Conservation (phyloP, 2,797 vertebrate genomes). For the Morelia viridis region DNA sequence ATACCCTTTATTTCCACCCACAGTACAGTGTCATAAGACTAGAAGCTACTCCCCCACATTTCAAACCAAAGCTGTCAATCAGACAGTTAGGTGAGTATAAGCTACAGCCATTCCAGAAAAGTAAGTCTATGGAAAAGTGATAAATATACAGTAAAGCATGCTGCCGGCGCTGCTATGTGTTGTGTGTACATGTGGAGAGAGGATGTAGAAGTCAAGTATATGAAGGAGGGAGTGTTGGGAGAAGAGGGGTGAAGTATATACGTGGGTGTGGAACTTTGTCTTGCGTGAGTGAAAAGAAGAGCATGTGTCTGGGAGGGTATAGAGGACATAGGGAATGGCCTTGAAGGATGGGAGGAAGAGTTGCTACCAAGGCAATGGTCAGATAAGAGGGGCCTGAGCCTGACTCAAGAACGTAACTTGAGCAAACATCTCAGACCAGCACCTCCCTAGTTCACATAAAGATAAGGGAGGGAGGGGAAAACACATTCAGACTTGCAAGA, state of each 20-base stretch:
- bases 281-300: background rate
- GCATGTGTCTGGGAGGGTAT: background rate
- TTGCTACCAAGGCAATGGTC: background rate
- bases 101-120: background rate
- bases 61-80: conserved; percentile 11
- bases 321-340: background rate
- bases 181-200: too few species aligned
- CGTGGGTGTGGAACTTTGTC: background rate
- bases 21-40: background rate
- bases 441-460: background rate
- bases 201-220: background rate
- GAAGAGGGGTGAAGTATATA: background rate
- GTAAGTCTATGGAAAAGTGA: background rate
- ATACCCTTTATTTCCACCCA: background rate
- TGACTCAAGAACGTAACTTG: background rate
- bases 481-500: background rate
- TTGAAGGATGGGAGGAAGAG: background rate
- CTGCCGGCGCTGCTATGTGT: background rate
- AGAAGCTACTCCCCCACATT: background rate
- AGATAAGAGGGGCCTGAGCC: background rate
- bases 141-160: background rate
- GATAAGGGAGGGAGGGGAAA: background rate
- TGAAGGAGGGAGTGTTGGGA: background rate
- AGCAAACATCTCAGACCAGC: background rate
- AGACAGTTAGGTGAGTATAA: background rate